Base-by-base conservation (phyloP, 2,113 vertebrate genomes). In the Platichthys flesus region DNA sequence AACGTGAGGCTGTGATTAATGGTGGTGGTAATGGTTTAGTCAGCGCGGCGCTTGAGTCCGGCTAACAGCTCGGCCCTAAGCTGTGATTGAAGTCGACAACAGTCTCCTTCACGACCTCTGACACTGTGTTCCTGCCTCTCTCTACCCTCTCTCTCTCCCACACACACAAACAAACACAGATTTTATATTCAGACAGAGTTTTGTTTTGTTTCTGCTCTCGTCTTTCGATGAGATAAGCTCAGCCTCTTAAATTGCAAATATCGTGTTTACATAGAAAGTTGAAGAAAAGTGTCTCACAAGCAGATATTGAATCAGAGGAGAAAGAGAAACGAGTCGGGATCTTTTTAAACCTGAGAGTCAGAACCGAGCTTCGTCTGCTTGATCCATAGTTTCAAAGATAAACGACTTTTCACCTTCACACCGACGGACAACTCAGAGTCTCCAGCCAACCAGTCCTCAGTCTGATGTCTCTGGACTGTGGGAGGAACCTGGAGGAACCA, bases 1-100 rank as follows among this genome's bases (percentile, higher is more conserved):
- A 85, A 87, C 80, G 5, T 45, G 73, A 84, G 87, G 85, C 85
- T 90, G 88, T 93, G 90, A 94, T 93, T 92, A 94, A 94, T 91
- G 88, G 88, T 63, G 79, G 82, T 71, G 57, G 83, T 91, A 88
- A 91, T 90, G 90, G 84, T 87, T 90, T 74, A 85, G 89, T 91
- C 90, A 89, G 85, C 3, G 80, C 86, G 77, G 85, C 88, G 76
- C 9, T 13, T 13, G 40, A 40, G 40, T 12, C 40, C 23, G 21
- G 54, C 10, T 2, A 78, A 84, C 81, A 74, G 88, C 76, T 77
- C 24, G 66, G 61, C 71, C 42, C 70, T 24, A 61, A n/a, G 81
- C 61, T 2, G 65, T 64, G 83, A 92, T 84, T 61, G 66, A 78
- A 86, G 75, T 67, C 28, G 85, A 88, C 88, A 89, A 74, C 15